These are phyloP conservation scores for Drosophila equinoxialis DNA, from an alignment of 1,140 invertebrate genomes.

Conservation along the genomic window DNA sequence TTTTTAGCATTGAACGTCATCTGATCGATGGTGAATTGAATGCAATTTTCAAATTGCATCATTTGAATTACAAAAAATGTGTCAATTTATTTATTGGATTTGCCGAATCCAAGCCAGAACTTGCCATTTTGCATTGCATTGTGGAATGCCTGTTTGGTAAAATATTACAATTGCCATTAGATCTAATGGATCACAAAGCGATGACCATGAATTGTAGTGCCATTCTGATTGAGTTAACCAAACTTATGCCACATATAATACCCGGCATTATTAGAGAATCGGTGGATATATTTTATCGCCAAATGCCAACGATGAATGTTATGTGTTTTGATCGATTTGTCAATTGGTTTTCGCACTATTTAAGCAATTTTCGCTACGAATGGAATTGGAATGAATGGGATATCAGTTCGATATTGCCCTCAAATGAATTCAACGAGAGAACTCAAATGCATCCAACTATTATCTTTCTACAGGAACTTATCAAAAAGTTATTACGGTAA, in stretches of 20 bases:
- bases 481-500: constrained; percentile 94
- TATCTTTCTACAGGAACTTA: constrained; percentile 96
- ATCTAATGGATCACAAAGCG: constrained; percentile 85
- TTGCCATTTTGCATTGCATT: constrained; percentile 98
- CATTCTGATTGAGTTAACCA: constrained; percentile 97
- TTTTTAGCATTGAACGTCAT: constrained; percentile 98
- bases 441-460: constrained; percentile 92
- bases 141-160: constrained; percentile 97
- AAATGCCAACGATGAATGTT: constrained; percentile 97
- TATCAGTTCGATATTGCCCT: constrained; percentile 3
- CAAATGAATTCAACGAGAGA: constrained; percentile 83
- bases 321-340: constrained; percentile 98
- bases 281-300: constrained; percentile 97
- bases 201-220: constrained; percentile 97
- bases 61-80: constrained; percentile 95
- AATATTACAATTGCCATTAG: constrained; percentile 94
- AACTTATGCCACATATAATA: constrained; percentile 96
- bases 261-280: constrained; percentile 98
- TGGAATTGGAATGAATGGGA: constrained; percentile 88
- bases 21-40: constrained; percentile 97
- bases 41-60: constrained; percentile 94
- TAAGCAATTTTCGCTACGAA: constrained; percentile 99
- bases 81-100: constrained; percentile 94
- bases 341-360: constrained; percentile 98
- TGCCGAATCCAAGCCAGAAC: constrained; percentile 91